Evolutionary conservation across 1,140 invertebrate genomes (phyloP).

Genomic region (Capitella teleta): DNA sequence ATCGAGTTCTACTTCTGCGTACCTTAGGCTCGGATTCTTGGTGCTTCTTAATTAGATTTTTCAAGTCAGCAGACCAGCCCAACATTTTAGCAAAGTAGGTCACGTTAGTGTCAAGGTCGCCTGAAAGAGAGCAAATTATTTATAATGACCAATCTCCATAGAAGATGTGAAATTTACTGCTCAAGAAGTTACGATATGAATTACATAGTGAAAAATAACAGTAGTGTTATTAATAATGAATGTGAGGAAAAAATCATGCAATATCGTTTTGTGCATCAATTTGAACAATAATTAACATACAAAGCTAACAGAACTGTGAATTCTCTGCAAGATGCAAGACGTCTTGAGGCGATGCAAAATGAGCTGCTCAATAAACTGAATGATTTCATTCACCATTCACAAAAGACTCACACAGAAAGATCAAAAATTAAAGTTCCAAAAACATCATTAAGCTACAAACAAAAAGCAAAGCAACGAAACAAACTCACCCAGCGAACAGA

Average conservation of each 20-base stretch:
- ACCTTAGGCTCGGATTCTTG: too few species aligned
- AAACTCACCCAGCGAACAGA: neutral
- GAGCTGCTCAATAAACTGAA: too few species aligned
- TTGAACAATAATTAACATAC: neutral
- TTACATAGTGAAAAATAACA: neutral
- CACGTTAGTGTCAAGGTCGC: conserved; percentile 28
- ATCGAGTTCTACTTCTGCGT: too few species aligned
- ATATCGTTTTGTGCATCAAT: neutral
- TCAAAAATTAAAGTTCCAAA: neutral
- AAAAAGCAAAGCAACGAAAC: neutral
- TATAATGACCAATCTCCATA: neutral
- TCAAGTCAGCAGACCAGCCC: conserved; percentile 30
- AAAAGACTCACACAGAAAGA: neutral
- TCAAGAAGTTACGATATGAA: neutral
- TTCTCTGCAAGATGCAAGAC: too few species aligned
- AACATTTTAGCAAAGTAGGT: conserved; percentile 25
- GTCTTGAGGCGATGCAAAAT: too few species aligned
- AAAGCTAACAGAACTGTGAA: neutral
- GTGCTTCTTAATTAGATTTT: conserved; percentile 18
- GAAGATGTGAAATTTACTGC: neutral
- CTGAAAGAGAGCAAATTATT: conserved; percentile 16
- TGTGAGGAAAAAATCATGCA: neutral
- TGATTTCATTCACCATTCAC: neutral
- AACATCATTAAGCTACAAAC: neutral
- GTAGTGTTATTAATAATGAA: neutral